Conservation (phyloP, 2,113 vertebrate species). For the Lophochroa leadbeateri region DNA sequence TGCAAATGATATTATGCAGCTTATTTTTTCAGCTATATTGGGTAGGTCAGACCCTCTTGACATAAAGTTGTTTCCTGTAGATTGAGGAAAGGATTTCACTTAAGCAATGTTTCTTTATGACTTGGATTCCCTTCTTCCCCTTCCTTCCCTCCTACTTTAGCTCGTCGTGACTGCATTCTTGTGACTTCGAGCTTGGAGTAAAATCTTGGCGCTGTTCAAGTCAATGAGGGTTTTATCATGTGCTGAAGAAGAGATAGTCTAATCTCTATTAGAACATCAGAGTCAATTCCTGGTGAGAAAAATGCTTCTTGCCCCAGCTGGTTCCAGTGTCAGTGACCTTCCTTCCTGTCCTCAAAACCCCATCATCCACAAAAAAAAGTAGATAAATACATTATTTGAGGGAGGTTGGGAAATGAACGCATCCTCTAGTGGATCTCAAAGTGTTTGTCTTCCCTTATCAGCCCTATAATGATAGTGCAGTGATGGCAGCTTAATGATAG, state of each 20-base stretch:
- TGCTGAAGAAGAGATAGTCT: not conserved
- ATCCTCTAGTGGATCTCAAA: not conserved
- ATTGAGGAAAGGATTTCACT: not conserved
- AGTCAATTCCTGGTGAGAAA: not conserved
- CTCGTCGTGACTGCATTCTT: not conserved
- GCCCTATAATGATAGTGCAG: constrained; percentile 28
- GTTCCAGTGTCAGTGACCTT: not conserved
- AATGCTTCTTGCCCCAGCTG: not conserved
- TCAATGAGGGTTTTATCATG: not conserved
- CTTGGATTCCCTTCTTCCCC: not conserved
- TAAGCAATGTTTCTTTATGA: not conserved
- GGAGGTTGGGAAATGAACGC: not conserved
- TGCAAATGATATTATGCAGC: not conserved
- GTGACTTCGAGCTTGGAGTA: not conserved
- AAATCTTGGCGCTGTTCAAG: not conserved
- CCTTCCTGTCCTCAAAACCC: not conserved
- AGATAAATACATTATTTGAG: not conserved
- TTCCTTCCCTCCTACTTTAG: not conserved
- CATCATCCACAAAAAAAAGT: not conserved
- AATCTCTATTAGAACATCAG: not conserved
- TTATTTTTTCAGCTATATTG: not conserved
- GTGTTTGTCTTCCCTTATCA: constrained; percentile 44
- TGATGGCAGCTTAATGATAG: constrained; percentile 59
- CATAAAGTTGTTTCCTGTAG: not conserved
- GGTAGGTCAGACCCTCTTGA: not conserved